Conservation (phyloP, 2,888 invertebrate genomes). For the Esperia sulphurella region DNA sequence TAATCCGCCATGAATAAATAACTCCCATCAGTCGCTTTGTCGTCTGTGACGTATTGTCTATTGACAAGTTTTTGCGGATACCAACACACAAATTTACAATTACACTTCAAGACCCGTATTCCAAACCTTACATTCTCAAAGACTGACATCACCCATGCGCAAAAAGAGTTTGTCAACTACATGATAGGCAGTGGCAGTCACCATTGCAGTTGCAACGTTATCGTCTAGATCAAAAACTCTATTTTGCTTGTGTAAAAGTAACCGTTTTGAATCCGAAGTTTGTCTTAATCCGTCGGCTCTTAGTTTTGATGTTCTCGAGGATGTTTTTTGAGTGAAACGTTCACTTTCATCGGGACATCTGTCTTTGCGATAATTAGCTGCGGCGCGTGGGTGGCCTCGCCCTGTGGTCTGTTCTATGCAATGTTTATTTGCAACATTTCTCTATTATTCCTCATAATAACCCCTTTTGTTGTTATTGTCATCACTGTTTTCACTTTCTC, state of each 20-base stretch:
- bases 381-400: constrained; percentile 57
- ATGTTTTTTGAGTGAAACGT: constrained; percentile 54
- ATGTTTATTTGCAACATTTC: constrained; percentile 28
- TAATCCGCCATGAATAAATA: constrained; percentile 77
- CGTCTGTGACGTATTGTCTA: constrained; percentile 64
- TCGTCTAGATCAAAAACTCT: background rate
- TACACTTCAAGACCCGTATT: background rate
- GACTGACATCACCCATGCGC: background rate
- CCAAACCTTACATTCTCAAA: background rate
- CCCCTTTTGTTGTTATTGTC: constrained; percentile 54
- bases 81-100: constrained; percentile 8
- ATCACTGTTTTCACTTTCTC: constrained; percentile 70
- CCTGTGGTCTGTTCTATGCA: constrained; percentile 30
- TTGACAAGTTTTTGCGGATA: constrained; percentile 56
- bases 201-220: constrained; percentile 10
- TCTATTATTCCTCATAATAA: constrained; percentile 48
- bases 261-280: constrained; percentile 17
- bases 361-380: constrained; percentile 61
- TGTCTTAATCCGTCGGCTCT: constrained; percentile 69
- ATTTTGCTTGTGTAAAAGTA: background rate
- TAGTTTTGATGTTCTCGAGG: constrained; percentile 67
- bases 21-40: constrained; percentile 63
- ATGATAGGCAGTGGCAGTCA: background rate
- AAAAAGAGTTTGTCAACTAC: constrained; percentile 4
- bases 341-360: constrained; percentile 67